Percentiles rank a stretch among this genome's conserved stretches.
Conservation (phyloP, 2,113 vertebrate species). For the Oceanites oceanicus region DNA sequence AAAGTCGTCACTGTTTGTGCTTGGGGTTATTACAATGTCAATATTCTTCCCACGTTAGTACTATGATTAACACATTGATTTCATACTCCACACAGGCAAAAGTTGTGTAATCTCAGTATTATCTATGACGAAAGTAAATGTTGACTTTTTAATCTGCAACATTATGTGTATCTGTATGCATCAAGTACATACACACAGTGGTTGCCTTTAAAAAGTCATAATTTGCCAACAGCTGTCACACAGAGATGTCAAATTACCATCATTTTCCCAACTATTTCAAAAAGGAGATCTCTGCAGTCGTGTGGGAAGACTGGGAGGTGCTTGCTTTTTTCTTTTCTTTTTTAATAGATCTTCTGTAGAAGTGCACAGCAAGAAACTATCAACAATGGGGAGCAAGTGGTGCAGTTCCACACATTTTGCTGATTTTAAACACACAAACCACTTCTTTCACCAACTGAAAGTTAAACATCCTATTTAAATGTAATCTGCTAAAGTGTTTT, state of each 20-base stretch:
- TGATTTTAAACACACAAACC: neutral
- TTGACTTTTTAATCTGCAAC: slow-evolving; percentile 31
- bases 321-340: neutral
- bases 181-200: neutral
- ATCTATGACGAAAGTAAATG: slow-evolving; percentile 27
- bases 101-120: slow-evolving; percentile 40
- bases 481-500: neutral
- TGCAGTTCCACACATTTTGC: neutral
- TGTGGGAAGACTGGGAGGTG: slow-evolving; percentile 8
- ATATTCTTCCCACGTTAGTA: slow-evolving; percentile 14
- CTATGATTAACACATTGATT: slow-evolving; percentile 40
- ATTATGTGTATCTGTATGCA: neutral
- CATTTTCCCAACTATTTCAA: slow-evolving; percentile 15
- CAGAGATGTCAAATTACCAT: slow-evolving; percentile 50
- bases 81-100: slow-evolving; percentile 5
- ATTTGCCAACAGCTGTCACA: slow-evolving; percentile 44
- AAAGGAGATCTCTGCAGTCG: neutral
- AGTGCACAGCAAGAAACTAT: slow-evolving; percentile 11
- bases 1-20: neutral
- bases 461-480: neutral
- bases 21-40: slow-evolving; percentile 10
- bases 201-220: slow-evolving; percentile 18
- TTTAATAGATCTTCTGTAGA: neutral
- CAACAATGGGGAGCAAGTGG: neutral
- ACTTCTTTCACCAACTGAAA: neutral